Evolutionary conservation across 2,113 vertebrate species (phyloP).

Genomic region (Collichthys lucidus): DNA sequence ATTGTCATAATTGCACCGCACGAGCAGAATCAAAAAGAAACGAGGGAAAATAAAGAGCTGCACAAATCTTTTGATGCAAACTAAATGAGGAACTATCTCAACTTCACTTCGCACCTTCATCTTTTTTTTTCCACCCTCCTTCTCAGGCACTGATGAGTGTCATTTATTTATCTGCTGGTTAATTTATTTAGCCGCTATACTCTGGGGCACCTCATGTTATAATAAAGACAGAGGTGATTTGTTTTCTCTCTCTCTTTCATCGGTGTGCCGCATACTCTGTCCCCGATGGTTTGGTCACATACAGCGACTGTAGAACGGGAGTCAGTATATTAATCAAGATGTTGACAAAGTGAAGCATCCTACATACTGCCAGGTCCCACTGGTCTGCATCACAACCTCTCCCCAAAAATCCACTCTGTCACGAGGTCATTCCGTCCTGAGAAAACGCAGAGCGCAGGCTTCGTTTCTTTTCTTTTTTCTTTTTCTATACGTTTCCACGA

Average conservation of each 20-base stretch:
- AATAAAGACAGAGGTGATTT: slow-evolving; percentile 79
- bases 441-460: slow-evolving; percentile 14
- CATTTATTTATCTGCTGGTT: slow-evolving; percentile 81
- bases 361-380: slow-evolving; percentile 58
- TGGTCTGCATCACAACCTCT: slow-evolving; percentile 51
- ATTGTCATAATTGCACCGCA: slow-evolving; percentile 79
- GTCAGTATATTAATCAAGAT: slow-evolving; percentile 84
- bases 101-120: slow-evolving; percentile 61
- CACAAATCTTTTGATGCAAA: slow-evolving; percentile 61
- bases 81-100: slow-evolving; percentile 58
- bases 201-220: slow-evolving; percentile 75
- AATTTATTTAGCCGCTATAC: slow-evolving; percentile 79
- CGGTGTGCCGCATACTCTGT: slow-evolving; percentile 61
- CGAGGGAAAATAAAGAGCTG: slow-evolving; percentile 32
- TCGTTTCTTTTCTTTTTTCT: background rate
- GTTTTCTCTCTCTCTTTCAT: slow-evolving; percentile 69
- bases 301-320: slow-evolving; percentile 64
- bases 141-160: slow-evolving; percentile 74
- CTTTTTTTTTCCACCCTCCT: slow-evolving; percentile 4
- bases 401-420: slow-evolving; percentile 52
- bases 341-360: slow-evolving; percentile 79
- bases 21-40: slow-evolving; percentile 68
- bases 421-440: slow-evolving; percentile 20
- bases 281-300: slow-evolving; percentile 76
- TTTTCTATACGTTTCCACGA: slow-evolving; percentile 37